Evolutionary conservation across 2,113 vertebrate genomes (phyloP).

Genomic region (Catharus minimus): DNA sequence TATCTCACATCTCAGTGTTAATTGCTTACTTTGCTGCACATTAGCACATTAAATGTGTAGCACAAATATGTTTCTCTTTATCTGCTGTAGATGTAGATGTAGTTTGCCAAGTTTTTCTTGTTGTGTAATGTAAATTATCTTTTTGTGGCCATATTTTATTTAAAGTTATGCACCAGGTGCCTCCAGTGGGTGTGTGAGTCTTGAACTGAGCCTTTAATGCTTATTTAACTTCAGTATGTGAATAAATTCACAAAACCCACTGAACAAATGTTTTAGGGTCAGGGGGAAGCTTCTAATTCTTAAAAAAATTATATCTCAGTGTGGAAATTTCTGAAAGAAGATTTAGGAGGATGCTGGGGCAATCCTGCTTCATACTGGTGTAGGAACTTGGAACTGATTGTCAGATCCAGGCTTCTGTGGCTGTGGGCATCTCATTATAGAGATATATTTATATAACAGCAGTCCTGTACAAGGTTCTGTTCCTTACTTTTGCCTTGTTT

Average conservation of each 20-base stretch:
- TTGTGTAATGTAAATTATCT: background rate
- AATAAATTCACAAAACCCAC: background rate
- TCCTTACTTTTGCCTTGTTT: background rate
- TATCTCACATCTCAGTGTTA: background rate
- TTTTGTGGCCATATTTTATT: background rate
- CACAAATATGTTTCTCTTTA: background rate
- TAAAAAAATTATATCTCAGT: background rate
- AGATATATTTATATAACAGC: too few species aligned
- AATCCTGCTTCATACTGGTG: background rate
- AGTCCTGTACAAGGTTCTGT: background rate
- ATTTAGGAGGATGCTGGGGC: background rate
- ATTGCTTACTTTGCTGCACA: slow-evolving; percentile 2
- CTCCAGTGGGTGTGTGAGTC: background rate
- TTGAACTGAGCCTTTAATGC: background rate
- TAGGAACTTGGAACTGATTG: background rate
- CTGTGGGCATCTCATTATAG: background rate
- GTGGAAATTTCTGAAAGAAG: background rate
- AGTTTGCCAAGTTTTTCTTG: background rate
- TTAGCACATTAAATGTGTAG: background rate
- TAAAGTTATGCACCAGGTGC: background rate
- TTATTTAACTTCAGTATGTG: background rate
- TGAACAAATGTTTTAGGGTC: background rate
- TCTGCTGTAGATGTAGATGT: background rate
- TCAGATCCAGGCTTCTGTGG: background rate
- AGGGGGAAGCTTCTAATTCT: background rate